These are phyloP conservation scores for Bufo bufo DNA, from an alignment of 2,113 vertebrate genomes.

Conservation along the genomic window DNA sequence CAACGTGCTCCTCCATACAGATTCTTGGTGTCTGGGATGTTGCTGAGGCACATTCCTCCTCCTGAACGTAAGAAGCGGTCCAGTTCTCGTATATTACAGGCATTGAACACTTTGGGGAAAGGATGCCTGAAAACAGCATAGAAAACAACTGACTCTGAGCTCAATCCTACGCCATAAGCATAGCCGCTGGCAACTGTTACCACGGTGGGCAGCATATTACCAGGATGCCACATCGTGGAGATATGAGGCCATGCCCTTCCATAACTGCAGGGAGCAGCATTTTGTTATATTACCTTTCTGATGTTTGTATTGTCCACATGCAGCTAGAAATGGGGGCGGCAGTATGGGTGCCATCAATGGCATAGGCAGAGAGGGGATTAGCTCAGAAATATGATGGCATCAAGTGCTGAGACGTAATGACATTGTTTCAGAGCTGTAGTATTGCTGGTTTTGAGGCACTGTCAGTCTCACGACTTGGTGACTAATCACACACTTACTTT, in stretches of 20 bases:
- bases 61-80: constrained; percentile 88
- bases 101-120: constrained; percentile 91
- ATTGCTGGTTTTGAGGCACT: no score
- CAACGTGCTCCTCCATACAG: constrained; percentile 91
- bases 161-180: not conserved
- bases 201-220: not conserved
- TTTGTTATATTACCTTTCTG: not conserved
- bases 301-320: not conserved
- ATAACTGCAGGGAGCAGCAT: not conserved
- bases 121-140: constrained; percentile 77
- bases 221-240: not conserved
- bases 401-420: not conserved
- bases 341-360: no score
- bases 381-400: no score
- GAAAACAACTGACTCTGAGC: not conserved
- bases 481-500: not conserved
- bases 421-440: not conserved
- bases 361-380: no score
- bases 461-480: not conserved
- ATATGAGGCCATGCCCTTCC: not conserved
- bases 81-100: constrained; percentile 87
- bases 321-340: not conserved
- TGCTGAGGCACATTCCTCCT: constrained; percentile 95
- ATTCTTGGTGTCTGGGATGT: constrained; percentile 86
- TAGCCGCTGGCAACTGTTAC: not conserved